phyloP scores from a whole-genome alignment of 2,888 invertebrate species.

The Furcula furcula region DNA sequence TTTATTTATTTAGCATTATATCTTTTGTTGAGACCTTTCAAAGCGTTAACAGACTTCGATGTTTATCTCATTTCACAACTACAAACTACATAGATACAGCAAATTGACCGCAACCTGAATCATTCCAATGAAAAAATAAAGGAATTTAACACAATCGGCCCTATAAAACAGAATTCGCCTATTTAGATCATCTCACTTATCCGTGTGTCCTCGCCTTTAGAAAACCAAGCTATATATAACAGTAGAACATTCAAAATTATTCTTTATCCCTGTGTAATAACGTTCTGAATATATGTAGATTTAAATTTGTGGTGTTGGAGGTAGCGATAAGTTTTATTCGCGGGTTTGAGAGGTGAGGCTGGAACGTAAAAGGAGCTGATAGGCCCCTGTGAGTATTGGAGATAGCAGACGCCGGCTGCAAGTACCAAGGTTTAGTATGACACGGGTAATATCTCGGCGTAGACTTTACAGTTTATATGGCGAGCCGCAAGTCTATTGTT shows the following conservation, averaged over 20 bases:
- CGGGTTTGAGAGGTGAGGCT: constrained; percentile 47
- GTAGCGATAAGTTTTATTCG: constrained; percentile 68
- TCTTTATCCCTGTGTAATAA: constrained; percentile 16
- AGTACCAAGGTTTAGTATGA: constrained; percentile 12
- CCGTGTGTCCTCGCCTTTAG: constrained; percentile 41
- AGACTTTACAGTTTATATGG: no score
- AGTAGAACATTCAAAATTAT: constrained; percentile 6
- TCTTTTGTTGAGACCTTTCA: no score
- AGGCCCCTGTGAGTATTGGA: constrained; percentile 23
- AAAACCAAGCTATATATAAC: constrained; percentile 20
- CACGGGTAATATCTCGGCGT: not conserved
- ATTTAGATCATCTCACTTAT: constrained; percentile 71
- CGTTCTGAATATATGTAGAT: constrained; percentile 3
- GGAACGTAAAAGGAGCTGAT: constrained; percentile 33
- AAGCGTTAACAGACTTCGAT: no score
- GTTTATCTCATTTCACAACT: no score
- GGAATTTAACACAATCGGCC: constrained; percentile 49
- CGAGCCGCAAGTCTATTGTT: no score
- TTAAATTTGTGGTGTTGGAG: constrained; percentile 26
- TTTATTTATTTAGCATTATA: no score
- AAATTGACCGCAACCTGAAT: no score
- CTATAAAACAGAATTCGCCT: constrained; percentile 62
- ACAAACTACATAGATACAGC: no score
- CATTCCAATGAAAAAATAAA: constrained; percentile 27
- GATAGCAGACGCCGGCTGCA: constrained; percentile 25